These are phyloP conservation scores for Oreochromis niloticus DNA, from an alignment of 2,113 vertebrate species.

Conservation along the genomic window DNA sequence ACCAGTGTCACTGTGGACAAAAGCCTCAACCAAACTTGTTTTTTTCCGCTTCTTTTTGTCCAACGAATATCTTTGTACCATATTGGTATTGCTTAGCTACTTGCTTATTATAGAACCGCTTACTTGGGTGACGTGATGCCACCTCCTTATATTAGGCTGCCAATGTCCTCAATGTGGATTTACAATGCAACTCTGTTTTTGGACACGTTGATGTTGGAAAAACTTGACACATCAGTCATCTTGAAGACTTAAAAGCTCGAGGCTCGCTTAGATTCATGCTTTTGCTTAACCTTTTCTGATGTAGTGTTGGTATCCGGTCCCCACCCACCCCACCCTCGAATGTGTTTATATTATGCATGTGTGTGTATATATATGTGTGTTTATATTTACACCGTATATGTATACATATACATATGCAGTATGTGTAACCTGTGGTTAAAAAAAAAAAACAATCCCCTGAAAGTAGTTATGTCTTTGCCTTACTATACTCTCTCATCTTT, in stretches of 20 bases:
- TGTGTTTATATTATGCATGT: constrained; percentile 77
- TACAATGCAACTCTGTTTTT: constrained; percentile 55
- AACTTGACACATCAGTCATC: constrained; percentile 41
- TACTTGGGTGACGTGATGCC: constrained; percentile 56
- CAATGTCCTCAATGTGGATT: constrained; percentile 71
- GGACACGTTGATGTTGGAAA: constrained; percentile 36
- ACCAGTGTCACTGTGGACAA: constrained; percentile 55
- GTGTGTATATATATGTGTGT: constrained; percentile 76
- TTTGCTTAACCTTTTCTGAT: constrained; percentile 72
- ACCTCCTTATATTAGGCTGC: constrained; percentile 66
- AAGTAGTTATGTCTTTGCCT: constrained; percentile 73
- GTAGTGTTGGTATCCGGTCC: constrained; percentile 71
- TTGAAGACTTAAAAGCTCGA: constrained; percentile 49
- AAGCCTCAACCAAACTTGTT: constrained; percentile 67
- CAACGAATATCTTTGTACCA: constrained; percentile 79
- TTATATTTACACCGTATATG: constrained; percentile 77
- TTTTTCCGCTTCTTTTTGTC: constrained; percentile 51
- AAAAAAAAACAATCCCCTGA: constrained; percentile 50
- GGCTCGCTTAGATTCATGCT: constrained; percentile 64
- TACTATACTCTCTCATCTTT: constrained; percentile 62
- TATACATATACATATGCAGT: constrained; percentile 77
- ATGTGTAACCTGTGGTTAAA: constrained; percentile 69
- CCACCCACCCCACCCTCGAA: constrained; percentile 58
- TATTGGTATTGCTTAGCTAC: constrained; percentile 82
- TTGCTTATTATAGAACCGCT: constrained; percentile 66